Evolutionary conservation across 2,113 vertebrate genomes (phyloP).

Genomic region (Rhinogobius similis): DNA sequence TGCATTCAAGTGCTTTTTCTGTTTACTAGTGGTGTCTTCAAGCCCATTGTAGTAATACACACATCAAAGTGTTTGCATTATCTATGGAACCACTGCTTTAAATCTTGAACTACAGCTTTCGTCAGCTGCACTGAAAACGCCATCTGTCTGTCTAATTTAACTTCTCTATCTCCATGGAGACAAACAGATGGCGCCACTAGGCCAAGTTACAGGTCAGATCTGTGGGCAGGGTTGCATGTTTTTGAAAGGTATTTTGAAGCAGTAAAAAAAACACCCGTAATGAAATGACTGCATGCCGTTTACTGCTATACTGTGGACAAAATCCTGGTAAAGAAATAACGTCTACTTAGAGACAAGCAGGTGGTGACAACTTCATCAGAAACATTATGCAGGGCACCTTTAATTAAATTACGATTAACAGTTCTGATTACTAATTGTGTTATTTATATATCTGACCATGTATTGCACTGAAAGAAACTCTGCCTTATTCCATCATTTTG

Average conservation of each 20-base stretch:
- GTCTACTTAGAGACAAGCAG: not conserved
- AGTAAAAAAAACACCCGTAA: not conserved
- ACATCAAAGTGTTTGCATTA: not conserved
- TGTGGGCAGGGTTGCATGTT: not conserved
- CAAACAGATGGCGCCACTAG: not conserved
- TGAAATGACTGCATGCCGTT: too few species aligned
- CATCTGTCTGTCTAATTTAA: not conserved
- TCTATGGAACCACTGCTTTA: not conserved
- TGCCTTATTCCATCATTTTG: too few species aligned
- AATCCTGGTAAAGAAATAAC: not conserved
- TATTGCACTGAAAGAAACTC: too few species aligned
- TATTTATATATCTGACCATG: not conserved
- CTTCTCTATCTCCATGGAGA: not conserved
- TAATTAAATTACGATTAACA: not conserved
- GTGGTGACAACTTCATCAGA: not conserved
- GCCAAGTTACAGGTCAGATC: not conserved
- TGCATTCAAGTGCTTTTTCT: not conserved
- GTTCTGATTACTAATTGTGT: not conserved
- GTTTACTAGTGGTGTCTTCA: not conserved
- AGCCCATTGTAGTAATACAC: not conserved
- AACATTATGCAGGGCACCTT: not conserved
- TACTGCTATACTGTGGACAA: too few species aligned
- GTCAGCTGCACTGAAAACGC: not conserved
- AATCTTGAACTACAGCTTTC: not conserved
- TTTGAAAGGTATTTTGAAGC: not conserved